A percentile compares a stretch with the other conserved stretches of the same genome.
Evolutionary conservation across 2,888 invertebrate genomes (phyloP).

Genomic region (Tricholauxania praeusta): DNA sequence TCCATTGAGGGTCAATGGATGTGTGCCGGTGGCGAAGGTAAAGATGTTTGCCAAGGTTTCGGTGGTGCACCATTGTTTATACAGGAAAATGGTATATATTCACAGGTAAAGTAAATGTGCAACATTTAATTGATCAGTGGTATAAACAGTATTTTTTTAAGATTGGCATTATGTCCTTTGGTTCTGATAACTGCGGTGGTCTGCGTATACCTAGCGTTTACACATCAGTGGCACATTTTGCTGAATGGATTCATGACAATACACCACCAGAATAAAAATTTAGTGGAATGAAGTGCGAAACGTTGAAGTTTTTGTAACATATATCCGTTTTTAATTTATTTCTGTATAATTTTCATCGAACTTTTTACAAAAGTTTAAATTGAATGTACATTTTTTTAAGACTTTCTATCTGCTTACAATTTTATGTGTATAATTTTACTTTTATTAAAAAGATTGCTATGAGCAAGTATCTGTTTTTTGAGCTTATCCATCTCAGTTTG

Average conservation of each 20-base stretch:
- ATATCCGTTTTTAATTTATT: neutral
- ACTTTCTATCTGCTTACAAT: too few relatives aligned
- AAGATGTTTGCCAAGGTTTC: conserved; percentile 84
- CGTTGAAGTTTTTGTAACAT: neutral
- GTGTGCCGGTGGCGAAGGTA: conserved; percentile 82
- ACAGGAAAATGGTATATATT: conserved; percentile 73
- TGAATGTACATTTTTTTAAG: neutral
- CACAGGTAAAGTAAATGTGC: conserved; percentile 70
- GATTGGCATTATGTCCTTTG: conserved; percentile 85
- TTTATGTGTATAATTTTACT: too few relatives aligned
- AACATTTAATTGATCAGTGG: neutral
- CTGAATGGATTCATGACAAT: conserved; percentile 82
- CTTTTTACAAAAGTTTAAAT: neutral
- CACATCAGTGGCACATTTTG: conserved; percentile 80
- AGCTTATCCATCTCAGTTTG: too few relatives aligned
- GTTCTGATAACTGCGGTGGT: conserved; percentile 82
- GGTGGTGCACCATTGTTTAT: conserved; percentile 81
- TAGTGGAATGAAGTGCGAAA: neutral
- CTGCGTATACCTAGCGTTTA: conserved; percentile 82
- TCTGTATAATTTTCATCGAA: too few relatives aligned
- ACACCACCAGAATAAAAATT: conserved; percentile 69
- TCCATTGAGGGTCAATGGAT: conserved; percentile 74
- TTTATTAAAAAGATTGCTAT: too few relatives aligned
- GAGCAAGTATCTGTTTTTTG: too few relatives aligned
- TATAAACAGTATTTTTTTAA: conserved; percentile 59